Conservation (phyloP, 2,888 invertebrate species). For the Synergus gifuensis region DNA sequence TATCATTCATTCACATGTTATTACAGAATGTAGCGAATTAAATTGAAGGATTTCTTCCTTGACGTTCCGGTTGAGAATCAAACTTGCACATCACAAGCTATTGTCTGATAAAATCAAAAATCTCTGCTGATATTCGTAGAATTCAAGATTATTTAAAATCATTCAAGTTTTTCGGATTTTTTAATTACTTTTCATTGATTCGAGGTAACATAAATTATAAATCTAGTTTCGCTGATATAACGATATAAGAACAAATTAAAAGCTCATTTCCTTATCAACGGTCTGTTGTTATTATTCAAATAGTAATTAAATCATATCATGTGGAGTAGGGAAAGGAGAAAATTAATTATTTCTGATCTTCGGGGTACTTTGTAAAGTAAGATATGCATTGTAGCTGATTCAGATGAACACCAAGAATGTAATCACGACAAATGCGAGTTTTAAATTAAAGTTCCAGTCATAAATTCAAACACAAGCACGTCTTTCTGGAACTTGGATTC, state of each 20-base stretch:
- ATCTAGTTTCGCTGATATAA: neutral
- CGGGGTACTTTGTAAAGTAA: no score
- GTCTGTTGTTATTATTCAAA: neutral
- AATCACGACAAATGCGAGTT: neutral
- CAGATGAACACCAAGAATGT: no score
- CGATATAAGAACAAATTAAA: neutral
- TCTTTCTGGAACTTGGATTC: neutral
- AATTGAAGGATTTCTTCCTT: neutral
- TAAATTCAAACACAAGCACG: no score
- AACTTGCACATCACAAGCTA: neutral
- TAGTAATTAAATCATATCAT: neutral
- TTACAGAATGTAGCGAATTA: constrained; percentile 7
- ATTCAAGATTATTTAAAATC: no score
- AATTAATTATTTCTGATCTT: no score
- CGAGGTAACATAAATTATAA: neutral
- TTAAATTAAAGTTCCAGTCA: neutral
- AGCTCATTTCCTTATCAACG: neutral
- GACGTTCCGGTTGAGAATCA: neutral
- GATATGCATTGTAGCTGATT: no score
- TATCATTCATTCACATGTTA: neutral
- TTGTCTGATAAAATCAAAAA: neutral
- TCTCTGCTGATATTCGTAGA: neutral
- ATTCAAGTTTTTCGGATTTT: no score
- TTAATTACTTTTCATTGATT: no score
- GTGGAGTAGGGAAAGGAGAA: no score